Evolutionary conservation across 2,113 vertebrate genomes (phyloP).

Genomic region (Turnix velox): DNA sequence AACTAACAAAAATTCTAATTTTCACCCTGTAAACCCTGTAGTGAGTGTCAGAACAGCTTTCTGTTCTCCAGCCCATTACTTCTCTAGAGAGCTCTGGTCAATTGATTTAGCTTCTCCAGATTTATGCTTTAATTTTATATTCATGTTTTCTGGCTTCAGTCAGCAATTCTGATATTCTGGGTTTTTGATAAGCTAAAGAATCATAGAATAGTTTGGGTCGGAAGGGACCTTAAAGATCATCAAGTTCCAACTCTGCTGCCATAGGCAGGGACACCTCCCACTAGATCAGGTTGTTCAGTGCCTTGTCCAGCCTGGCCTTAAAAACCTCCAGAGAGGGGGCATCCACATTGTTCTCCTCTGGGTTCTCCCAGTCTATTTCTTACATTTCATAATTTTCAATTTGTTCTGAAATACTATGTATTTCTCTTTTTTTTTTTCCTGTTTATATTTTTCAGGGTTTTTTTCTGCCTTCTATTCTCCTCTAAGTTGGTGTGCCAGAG

Average conservation of each 20-base stretch:
- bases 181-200: too few species aligned
- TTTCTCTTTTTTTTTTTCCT: background rate
- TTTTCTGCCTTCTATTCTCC: background rate
- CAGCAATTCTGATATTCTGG: background rate
- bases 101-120: background rate
- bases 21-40: background rate
- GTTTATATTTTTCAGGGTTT: background rate
- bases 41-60: background rate
- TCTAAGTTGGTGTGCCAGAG: background rate
- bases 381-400: background rate
- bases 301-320: too few species aligned
- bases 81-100: background rate
- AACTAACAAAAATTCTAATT: background rate
- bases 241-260: too few species aligned
- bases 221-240: too few species aligned
- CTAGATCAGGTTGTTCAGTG: too few species aligned
- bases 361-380: background rate
- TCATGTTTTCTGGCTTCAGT: background rate
- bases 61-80: background rate
- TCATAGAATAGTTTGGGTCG: too few species aligned
- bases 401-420: background rate
- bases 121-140: background rate
- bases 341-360: background rate
- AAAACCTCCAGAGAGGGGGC: too few species aligned
- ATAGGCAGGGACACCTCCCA: too few species aligned